Conservation (phyloP, 2,113 vertebrate species). For the Physeter macrocephalus region DNA sequence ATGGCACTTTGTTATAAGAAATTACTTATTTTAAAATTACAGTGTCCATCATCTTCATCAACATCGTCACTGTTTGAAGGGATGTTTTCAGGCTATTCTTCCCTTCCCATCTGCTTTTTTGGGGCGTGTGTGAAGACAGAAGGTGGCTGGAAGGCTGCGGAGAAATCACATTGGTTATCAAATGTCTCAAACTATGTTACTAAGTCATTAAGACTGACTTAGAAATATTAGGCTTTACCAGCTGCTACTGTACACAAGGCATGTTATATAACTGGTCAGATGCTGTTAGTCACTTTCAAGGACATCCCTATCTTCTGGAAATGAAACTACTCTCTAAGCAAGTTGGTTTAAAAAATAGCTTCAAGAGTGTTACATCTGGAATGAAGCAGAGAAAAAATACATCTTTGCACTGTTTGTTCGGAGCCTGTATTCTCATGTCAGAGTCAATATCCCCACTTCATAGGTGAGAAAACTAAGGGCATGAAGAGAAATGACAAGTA, state of each 20-base stretch:
- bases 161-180: neutral
- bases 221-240: neutral
- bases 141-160: neutral
- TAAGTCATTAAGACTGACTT: neutral
- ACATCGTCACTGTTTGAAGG: neutral
- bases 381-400: neutral
- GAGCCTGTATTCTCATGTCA: neutral
- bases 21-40: neutral
- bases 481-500: neutral
- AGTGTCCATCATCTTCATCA: neutral
- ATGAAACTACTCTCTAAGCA: neutral
- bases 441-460: neutral
- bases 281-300: neutral
- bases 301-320: neutral
- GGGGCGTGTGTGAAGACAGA: fast-evolving
- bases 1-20: neutral
- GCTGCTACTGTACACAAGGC: neutral
- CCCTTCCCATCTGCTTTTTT: neutral
- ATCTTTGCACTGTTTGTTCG: neutral
- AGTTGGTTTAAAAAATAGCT: neutral
- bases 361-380: neutral
- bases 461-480: neutral
- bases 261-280: neutral
- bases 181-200: neutral
- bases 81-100: neutral